Percentiles rank a stretch among this genome's conserved stretches.
Evolutionary conservation across 1,140 invertebrate genomes (phyloP).

Genomic region (Drosophila auraria): DNA sequence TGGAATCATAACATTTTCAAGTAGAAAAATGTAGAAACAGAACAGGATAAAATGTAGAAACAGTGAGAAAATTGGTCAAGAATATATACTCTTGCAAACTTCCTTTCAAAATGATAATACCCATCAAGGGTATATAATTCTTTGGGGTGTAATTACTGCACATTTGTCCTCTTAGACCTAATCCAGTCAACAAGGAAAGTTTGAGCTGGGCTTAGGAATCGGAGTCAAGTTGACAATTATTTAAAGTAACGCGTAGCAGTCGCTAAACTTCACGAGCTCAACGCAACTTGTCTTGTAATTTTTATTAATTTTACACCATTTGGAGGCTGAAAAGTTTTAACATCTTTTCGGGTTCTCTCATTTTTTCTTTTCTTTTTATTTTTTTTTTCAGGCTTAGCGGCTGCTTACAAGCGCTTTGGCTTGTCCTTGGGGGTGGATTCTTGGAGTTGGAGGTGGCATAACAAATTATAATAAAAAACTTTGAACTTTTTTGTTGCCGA

Average conservation of each 20-base stretch:
- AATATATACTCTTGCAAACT: too few species aligned
- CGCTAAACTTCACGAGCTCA: conserved; percentile 59
- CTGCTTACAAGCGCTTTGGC: conserved; percentile 73
- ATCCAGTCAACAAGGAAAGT: not conserved
- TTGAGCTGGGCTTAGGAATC: conserved; percentile 2
- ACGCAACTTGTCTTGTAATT: conserved; percentile 66
- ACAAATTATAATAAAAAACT: conserved; percentile 80
- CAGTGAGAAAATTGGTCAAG: not conserved
- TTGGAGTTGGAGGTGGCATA: conserved; percentile 5
- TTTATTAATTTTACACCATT: conserved; percentile 80
- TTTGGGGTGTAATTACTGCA: not conserved
- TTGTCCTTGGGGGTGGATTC: conserved; percentile 54
- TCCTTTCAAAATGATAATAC: not conserved
- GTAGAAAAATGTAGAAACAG: not conserved
- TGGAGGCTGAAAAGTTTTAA: conserved; percentile 55
- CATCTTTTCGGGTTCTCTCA: conserved; percentile 38
- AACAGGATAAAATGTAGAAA: not conserved
- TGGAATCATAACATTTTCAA: not conserved
- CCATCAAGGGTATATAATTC: not conserved
- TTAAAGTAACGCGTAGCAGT: conserved; percentile 45
- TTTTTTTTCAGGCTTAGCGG: conserved; percentile 57
- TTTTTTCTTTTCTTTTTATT: conserved; percentile 17
- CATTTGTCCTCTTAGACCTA: not conserved
- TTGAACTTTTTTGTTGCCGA: conserved; percentile 42
- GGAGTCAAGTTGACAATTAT: conserved; percentile 54